Percentiles rank a stretch among this genome's conserved stretches.
These are phyloP conservation scores for Harpalus rufipes DNA, from an alignment of 2,888 invertebrate genomes.

Conservation along the genomic window DNA sequence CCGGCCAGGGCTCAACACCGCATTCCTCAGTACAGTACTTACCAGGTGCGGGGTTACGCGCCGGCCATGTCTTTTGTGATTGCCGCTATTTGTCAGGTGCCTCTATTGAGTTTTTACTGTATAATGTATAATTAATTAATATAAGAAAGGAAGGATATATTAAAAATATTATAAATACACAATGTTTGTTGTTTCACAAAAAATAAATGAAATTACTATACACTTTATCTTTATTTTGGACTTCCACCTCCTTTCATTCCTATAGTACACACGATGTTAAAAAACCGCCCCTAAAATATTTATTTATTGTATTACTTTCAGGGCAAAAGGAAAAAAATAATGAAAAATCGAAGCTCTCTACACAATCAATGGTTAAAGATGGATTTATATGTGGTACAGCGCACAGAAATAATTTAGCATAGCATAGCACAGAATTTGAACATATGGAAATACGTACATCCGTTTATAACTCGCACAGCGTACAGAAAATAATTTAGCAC, in stretches of 20 bases:
- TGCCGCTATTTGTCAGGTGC: slow-evolving; percentile 76
- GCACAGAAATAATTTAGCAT: no score
- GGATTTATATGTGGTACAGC: no score
- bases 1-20: slow-evolving; percentile 68
- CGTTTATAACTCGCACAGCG: no score
- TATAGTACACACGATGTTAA: no score
- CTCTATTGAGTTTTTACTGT: slow-evolving; percentile 76
- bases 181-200: slow-evolving; percentile 77
- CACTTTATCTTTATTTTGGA: background rate
- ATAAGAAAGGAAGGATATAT: slow-evolving; percentile 76
- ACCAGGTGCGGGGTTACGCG: slow-evolving; percentile 70
- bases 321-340: no score
- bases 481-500: no score
- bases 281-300: no score
- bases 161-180: slow-evolving; percentile 75
- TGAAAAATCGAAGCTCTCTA: no score
- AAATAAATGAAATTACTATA: slow-evolving; percentile 74
- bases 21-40: slow-evolving; percentile 73
- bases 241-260: background rate
- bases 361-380: no score
- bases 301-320: no score
- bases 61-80: slow-evolving; percentile 71
- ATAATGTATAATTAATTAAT: slow-evolving; percentile 75
- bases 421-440: no score
- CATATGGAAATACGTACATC: no score